Percentiles rank a stretch among this genome's conserved stretches.
phyloP scores from a whole-genome alignment of 2,888 invertebrate genomes.

The Chymomyza caudatula region DNA sequence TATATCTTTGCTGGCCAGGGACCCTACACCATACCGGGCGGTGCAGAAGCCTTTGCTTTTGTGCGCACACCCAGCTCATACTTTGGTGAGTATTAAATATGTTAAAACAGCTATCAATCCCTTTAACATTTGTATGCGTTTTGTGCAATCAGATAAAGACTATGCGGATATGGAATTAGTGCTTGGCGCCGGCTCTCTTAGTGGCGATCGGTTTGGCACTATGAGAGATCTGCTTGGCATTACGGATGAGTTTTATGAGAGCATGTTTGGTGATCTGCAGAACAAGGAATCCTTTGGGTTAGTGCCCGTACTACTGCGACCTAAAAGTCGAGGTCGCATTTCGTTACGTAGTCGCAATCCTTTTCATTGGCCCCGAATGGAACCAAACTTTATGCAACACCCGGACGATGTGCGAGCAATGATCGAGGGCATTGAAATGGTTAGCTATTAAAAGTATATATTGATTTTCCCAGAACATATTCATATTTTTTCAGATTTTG shows the following conservation, averaged over 20 bases:
- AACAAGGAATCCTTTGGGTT: conserved; percentile 82
- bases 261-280: conserved; percentile 74
- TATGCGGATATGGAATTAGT: conserved; percentile 90
- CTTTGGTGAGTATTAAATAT: conserved; percentile 51
- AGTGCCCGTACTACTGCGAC: conserved; percentile 86
- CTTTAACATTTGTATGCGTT: not conserved
- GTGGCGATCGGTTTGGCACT: conserved; percentile 85
- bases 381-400: conserved; percentile 89
- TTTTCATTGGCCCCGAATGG: conserved; percentile 86
- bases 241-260: conserved; percentile 77
- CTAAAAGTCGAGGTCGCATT: conserved; percentile 86
- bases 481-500: conserved; percentile 79
- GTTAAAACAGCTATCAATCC: not conserved
- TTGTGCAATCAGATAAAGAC: conserved; percentile 68
- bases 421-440: conserved; percentile 86
- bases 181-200: conserved; percentile 86
- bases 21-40: conserved; percentile 87
- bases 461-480: not conserved
- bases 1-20: conserved; percentile 83
- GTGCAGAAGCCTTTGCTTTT: conserved; percentile 87
- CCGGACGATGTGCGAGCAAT: conserved; percentile 85
- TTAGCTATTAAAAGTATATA: conserved; percentile 66
- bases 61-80: conserved; percentile 82
- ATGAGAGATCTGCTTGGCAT: conserved; percentile 82
- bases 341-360: conserved; percentile 85